A percentile compares a stretch with the other conserved stretches of the same genome.
phyloP scores from a whole-genome alignment of 2,888 invertebrate species.

The Hoplodrina blanda region DNA sequence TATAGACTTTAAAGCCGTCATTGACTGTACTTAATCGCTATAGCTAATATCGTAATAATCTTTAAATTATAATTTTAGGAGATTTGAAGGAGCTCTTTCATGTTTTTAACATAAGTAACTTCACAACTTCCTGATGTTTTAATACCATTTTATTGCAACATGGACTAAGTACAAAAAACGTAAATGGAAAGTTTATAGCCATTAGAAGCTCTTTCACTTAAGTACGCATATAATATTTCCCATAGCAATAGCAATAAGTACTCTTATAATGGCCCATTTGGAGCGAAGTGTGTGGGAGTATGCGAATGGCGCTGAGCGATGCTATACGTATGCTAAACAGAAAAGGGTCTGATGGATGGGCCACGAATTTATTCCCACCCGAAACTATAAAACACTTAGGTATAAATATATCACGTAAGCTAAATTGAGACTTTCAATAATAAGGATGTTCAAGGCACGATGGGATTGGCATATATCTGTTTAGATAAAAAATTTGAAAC shows the following conservation, averaged over 20 bases:
- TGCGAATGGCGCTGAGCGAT: conserved; percentile 73
- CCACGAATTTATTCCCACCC: conserved; percentile 64
- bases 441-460: no score
- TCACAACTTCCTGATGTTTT: no score
- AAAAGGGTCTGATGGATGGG: conserved; percentile 76
- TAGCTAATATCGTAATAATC: no score
- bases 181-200: conserved; percentile 21
- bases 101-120: no score
- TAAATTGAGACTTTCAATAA: conserved; percentile 16
- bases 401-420: conserved; percentile 11
- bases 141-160: no score
- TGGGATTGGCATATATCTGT: no score
- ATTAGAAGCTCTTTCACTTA: conserved; percentile 46
- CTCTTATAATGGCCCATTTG: conserved; percentile 62
- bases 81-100: no score
- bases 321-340: conserved; percentile 84
- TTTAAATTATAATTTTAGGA: no score
- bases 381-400: conserved; percentile 28
- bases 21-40: no score
- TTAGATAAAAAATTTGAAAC: no score
- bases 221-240: conserved; percentile 51
- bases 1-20: no score
- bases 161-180: background rate
- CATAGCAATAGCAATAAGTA: conserved; percentile 62
- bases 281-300: conserved; percentile 62